Conservation (phyloP, 2,888 invertebrate species). For the Oscheius onirici region DNA sequence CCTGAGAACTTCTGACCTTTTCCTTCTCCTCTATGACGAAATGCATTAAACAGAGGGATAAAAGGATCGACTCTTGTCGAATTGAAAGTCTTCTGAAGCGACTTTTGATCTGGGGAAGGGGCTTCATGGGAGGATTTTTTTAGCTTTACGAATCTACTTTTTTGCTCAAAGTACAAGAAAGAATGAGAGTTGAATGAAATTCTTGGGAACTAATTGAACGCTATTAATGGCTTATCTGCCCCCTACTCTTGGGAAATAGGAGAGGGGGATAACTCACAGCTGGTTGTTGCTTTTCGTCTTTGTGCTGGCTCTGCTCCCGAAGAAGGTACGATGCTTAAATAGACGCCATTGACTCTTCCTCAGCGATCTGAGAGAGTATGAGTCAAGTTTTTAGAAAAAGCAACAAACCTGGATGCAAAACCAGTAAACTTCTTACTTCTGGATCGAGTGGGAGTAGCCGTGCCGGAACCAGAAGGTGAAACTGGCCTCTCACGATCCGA, state of each 20-base stretch:
- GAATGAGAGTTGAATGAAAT: neutral
- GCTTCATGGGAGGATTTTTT: neutral
- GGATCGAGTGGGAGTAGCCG: constrained; percentile 3
- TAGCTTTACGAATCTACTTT: neutral
- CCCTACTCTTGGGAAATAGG: too few species aligned
- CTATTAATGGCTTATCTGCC: too few species aligned
- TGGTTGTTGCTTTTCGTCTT: constrained; percentile 40
- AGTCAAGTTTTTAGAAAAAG: neutral
- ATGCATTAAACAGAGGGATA: too few species aligned
- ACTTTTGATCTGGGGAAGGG: too few species aligned
- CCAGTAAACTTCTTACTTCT: constrained; percentile 34
- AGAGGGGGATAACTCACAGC: constrained; percentile 35
- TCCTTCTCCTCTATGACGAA: too few species aligned
- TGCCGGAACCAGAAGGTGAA: neutral
- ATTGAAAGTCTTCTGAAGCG: too few species aligned
- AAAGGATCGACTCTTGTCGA: too few species aligned
- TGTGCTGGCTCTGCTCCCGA: constrained; percentile 42
- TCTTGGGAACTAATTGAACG: neutral
- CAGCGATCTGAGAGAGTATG: constrained; percentile 52
- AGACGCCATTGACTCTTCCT: constrained; percentile 54
- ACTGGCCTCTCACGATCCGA: neutral
- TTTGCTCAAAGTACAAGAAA: neutral
- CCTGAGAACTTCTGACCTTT: too few species aligned
- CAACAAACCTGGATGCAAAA: constrained; percentile 40
- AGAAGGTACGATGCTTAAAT: constrained; percentile 55